Evolutionary conservation across 2,797 vertebrate species (phyloP), one percentile per base, ranked within the genome.

Genomic region (Lutra lutra): DNA sequence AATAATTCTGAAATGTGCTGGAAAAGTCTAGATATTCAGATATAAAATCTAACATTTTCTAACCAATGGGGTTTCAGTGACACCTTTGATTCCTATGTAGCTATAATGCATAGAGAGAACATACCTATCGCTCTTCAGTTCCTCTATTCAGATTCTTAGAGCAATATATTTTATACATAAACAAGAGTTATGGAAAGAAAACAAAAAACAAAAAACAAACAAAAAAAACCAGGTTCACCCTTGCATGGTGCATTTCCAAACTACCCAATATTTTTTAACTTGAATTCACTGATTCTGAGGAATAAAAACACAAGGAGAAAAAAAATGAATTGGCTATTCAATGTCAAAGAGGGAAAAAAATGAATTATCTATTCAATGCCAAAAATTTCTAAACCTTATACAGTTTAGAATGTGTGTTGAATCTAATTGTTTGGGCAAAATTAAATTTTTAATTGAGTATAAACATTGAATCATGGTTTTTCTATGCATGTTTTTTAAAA

Each of bases 91-190:
- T 94, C 86, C 13, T 82, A 54, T 21, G 18, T 11, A 8, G 15
- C 7, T 46, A 7, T 91, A 79, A 85, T 73, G 38, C 75, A 75
- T 3, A 85, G 56, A 80, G 5, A 4, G 92, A 80, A 84, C 75
- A 51, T 54, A 90, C 40, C 5, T 38, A 3, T 2, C 23, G 1
- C 14, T 88, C 66, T 2, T 77, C 38, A 93, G 68, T 29, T 91
- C 48, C 88, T 89, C 20, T 54, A 13, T 38, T 89, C 94, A 92
- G 82, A 46, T 88, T 97, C 60, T n/a, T 97, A 91, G 91, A 97
- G 93, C 12, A 77, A 82, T 83, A 94, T 14, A 23, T 90, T 6
- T 66, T 46, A 32, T 83, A 27, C 5, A 72, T 12, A 62, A 29
- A 56, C 9, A 82, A 64, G 8, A 86, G 9, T 51, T 20, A 40